These are phyloP conservation scores for Platycheirus albimanus DNA, from an alignment of 2,888 invertebrate species.

Conservation along the genomic window DNA sequence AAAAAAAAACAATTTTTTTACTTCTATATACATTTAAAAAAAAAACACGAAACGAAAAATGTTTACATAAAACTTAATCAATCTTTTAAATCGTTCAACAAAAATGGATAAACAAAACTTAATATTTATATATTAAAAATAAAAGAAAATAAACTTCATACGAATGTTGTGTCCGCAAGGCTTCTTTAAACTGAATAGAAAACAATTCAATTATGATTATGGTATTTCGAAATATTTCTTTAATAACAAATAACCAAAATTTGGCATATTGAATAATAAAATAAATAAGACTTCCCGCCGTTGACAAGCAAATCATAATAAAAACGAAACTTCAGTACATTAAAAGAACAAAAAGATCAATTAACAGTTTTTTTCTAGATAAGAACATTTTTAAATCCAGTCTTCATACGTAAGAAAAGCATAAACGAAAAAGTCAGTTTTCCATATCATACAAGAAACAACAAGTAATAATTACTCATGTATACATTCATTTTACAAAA, in stretches of 20 bases:
- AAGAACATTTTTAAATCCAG: slow-evolving; percentile 39
- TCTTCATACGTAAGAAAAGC: slow-evolving; percentile 53
- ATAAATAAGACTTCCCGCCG: slow-evolving; percentile 73
- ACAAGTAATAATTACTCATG: slow-evolving; percentile 35
- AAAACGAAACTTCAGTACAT: slow-evolving; percentile 68
- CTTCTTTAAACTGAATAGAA: slow-evolving; percentile 43
- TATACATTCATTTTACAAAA: slow-evolving; percentile 46
- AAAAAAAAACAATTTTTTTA: slow-evolving; percentile 65
- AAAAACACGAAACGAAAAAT: slow-evolving; percentile 52
- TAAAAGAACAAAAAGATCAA: slow-evolving; percentile 37
- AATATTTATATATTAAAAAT: slow-evolving; percentile 1
- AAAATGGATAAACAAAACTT: slow-evolving; percentile 73
- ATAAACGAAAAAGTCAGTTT: slow-evolving; percentile 70
- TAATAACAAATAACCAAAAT: slow-evolving; percentile 23
- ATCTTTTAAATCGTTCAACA: slow-evolving; percentile 75
- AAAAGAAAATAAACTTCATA: slow-evolving; percentile 18
- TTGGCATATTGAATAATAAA: slow-evolving; percentile 44
- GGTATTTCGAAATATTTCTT: slow-evolving; percentile 41
- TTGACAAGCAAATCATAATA: slow-evolving; percentile 69
- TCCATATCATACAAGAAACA: slow-evolving; percentile 64
- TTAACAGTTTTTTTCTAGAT: slow-evolving; percentile 22
- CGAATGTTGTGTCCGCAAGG: slow-evolving; percentile 45
- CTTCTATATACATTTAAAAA: slow-evolving; percentile 72
- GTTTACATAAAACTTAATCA: slow-evolving; percentile 68
- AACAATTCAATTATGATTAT: slow-evolving; percentile 36